phyloP scores from a whole-genome alignment of 92 coral and sea anemone species.

The Porites cylindrica region DNA sequence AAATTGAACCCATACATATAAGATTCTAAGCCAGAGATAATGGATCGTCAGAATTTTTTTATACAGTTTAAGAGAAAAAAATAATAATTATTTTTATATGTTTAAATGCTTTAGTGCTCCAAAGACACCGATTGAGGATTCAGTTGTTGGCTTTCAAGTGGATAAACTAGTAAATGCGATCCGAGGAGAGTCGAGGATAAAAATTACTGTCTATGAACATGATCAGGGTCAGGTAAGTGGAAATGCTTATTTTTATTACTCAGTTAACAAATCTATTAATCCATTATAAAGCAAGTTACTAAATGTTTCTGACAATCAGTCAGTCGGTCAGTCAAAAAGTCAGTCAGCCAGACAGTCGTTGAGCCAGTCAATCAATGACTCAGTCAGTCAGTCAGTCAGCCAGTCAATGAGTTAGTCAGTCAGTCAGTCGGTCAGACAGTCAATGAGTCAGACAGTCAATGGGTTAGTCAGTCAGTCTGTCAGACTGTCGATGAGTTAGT shows the following conservation, averaged over 20 bases:
- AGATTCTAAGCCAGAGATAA: too few species aligned
- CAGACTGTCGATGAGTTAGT: too few species aligned
- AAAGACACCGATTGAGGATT: constrained; percentile 43
- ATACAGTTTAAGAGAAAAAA: too few species aligned
- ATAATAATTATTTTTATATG: too few species aligned
- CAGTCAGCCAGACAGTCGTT: not conserved
- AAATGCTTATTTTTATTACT: not conserved
- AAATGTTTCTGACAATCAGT: not conserved
- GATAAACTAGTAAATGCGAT: constrained; percentile 80
- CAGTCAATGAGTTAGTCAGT: not conserved
- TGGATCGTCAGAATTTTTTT: too few species aligned
- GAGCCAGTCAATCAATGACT: not conserved
- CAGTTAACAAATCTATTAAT: not conserved
- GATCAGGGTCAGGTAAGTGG: constrained; percentile 68
- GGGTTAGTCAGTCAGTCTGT: too few species aligned
- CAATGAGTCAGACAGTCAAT: too few species aligned
- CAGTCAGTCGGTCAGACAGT: too few species aligned
- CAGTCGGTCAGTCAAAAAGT: not conserved
- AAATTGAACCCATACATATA: too few species aligned
- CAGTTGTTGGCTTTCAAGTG: constrained; percentile 82
- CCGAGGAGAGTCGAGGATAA: constrained; percentile 79
- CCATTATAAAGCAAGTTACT: not conserved
- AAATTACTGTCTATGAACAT: constrained; percentile 79
- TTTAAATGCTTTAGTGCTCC: constrained; percentile 25
- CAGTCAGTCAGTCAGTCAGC: not conserved